These are phyloP conservation scores for Globia sparganii DNA, from an alignment of 2,888 invertebrate species.

Conservation along the genomic window DNA sequence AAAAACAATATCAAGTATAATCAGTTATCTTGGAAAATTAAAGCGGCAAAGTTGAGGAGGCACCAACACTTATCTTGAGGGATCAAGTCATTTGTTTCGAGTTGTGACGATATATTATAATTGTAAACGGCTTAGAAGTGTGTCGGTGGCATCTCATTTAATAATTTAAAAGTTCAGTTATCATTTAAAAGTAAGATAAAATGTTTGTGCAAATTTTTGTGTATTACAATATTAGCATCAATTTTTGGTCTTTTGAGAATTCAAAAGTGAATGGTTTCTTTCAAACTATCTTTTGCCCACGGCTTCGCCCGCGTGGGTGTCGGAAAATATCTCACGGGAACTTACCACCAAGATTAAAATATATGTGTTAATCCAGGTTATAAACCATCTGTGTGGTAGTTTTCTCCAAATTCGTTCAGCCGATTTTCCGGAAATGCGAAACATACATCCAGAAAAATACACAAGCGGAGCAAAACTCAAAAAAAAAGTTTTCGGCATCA, in stretches of 20 bases:
- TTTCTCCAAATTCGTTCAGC: neutral
- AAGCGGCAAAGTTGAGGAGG: conserved; percentile 63
- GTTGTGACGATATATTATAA: conserved; percentile 57
- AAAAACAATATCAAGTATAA: conserved; percentile 81
- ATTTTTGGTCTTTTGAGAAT: neutral
- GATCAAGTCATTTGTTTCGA: conserved; percentile 61
- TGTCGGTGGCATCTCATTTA: neutral
- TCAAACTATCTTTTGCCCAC: neutral
- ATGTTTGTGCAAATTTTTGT: neutral
- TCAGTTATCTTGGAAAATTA: conserved; percentile 74
- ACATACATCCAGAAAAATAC: neutral
- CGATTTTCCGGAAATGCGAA: neutral
- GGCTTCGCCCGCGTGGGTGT: neutral
- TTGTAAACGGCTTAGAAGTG: conserved; percentile 40
- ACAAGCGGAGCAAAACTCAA: neutral
- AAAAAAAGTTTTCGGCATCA: neutral
- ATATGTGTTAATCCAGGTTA: neutral
- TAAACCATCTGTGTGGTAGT: neutral
- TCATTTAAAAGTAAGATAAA: too few species aligned
- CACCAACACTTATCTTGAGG: conserved; percentile 64
- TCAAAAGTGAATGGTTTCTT: neutral
- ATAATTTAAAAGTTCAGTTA: neutral
- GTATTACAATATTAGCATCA: neutral
- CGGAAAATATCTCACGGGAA: neutral
- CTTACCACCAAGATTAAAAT: neutral